These are phyloP conservation scores for Petrocephalus schoutedeni DNA, from an alignment of 2,797 vertebrate species.

Conservation along the genomic window DNA sequence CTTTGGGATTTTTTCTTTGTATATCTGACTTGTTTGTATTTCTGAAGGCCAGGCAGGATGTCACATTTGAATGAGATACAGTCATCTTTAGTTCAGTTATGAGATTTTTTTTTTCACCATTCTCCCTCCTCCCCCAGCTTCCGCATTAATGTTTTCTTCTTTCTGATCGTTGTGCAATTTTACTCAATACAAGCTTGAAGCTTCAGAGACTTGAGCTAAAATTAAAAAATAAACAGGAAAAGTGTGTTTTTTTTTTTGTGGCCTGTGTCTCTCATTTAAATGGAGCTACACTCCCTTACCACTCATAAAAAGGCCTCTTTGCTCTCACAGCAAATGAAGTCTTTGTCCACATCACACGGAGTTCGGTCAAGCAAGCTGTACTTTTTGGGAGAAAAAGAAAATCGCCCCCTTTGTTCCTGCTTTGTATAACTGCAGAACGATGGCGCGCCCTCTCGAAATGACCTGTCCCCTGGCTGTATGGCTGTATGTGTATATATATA, in stretches of 20 bases:
- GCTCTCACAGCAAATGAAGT: not conserved
- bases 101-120: not conserved
- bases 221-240: not conserved
- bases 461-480: not conserved
- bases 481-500: no score
- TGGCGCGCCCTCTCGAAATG: not conserved
- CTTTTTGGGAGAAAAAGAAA: not conserved
- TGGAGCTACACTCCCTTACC: not conserved
- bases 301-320: not conserved
- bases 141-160: not conserved
- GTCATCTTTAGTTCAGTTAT: not conserved
- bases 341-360: not conserved
- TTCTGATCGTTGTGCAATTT: not conserved
- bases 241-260: not conserved
- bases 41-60: not conserved
- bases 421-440: not conserved
- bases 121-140: not conserved
- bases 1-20: not conserved
- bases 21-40: not conserved
- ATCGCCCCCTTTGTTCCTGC: not conserved
- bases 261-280: not conserved
- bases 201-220: not conserved
- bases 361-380: not conserved
- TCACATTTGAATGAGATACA: not conserved
- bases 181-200: not conserved